Percentiles rank a stretch among this genome's conserved stretches.
Conservation (phyloP, 2,113 vertebrate genomes). For the Dolichotis patagonum region DNA sequence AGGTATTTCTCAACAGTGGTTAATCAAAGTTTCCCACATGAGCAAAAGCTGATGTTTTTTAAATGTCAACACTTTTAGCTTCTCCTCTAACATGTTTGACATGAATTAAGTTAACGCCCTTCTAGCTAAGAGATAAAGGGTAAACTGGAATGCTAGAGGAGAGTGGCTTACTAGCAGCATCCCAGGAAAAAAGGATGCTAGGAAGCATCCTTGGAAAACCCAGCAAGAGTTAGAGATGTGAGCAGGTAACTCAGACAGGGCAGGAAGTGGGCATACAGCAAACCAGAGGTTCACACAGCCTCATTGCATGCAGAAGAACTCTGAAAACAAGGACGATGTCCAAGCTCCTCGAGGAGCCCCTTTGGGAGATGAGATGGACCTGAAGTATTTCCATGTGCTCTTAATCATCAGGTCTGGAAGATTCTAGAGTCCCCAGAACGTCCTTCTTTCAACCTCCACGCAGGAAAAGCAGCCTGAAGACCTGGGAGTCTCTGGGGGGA, state of each 20-base stretch:
- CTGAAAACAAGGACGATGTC: no score
- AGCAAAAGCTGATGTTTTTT: not conserved
- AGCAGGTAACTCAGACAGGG: no score
- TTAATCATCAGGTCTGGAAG: accelerated
- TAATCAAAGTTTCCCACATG: not conserved
- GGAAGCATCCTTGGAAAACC: not conserved
- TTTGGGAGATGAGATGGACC: accelerated
- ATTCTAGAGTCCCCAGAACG: not conserved
- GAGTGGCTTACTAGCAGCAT: not conserved
- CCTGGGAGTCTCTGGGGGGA: not conserved
- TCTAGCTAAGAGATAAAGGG: not conserved
- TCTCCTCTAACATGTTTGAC: not conserved
- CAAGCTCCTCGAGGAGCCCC: accelerated
- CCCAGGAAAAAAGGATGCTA: no score
- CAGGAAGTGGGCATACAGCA: no score
- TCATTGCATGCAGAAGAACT: not conserved
- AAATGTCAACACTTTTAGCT: not conserved
- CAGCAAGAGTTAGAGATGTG: accelerated
- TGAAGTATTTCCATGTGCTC: not conserved
- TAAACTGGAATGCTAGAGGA: accelerated
- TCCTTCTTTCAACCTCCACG: accelerated
- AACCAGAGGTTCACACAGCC: not conserved
- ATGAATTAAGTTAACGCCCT: not conserved
- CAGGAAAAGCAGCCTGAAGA: not conserved
- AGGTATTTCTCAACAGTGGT: not conserved